Conservation (phyloP, 2,888 invertebrate genomes). For the Nudaria mundana region DNA sequence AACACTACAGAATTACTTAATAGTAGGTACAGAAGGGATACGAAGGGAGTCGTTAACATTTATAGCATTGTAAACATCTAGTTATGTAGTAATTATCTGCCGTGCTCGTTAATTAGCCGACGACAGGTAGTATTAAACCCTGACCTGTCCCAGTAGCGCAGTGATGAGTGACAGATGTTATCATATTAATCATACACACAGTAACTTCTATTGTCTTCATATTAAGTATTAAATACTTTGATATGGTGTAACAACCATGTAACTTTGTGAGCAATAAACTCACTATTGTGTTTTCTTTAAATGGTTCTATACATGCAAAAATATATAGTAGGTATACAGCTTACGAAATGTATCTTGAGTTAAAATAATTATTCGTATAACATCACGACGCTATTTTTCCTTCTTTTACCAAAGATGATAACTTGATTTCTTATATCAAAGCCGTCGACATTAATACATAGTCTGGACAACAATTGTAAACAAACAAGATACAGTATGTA, state of each 20-base stretch:
- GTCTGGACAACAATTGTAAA: no score
- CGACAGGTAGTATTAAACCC: slow-evolving; percentile 1
- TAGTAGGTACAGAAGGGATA: no score
- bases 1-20: no score
- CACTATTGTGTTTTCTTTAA: background rate
- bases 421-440: no score
- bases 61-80: background rate
- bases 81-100: background rate
- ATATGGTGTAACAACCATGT: background rate
- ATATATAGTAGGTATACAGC: no score
- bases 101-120: slow-evolving; percentile 11
- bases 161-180: slow-evolving; percentile 8
- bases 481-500: background rate
- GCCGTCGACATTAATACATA: no score
- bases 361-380: no score
- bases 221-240: background rate
- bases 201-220: background rate
- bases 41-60: no score
- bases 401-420: no score
- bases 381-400: no score
- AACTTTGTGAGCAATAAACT: background rate
- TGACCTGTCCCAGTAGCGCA: slow-evolving; percentile 12
- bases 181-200: slow-evolving; percentile 9
- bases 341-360: background rate
- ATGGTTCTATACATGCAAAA: background rate